Percentiles rank a stretch among this genome's conserved stretches.
Conservation (phyloP, 1,140 invertebrate species). For the Formica selysi region DNA sequence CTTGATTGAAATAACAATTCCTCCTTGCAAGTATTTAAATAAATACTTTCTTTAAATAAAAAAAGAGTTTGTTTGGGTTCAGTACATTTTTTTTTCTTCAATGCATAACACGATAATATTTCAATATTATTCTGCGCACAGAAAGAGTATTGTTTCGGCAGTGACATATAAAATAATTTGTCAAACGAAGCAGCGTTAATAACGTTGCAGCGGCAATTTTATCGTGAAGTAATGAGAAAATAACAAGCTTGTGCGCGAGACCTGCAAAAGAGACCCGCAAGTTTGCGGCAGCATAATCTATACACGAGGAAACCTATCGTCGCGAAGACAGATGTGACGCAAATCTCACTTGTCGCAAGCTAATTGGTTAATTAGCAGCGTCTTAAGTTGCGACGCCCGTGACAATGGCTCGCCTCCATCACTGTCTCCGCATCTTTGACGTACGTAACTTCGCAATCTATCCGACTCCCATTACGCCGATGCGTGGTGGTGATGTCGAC, state of each 20-base stretch:
- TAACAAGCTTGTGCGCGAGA: neutral
- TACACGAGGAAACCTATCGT: conserved; percentile 46
- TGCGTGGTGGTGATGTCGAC: neutral
- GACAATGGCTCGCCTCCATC: conserved; percentile 66
- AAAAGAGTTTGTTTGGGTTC: too few relatives aligned
- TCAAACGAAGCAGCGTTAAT: neutral
- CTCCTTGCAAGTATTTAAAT: too few relatives aligned
- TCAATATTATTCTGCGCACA: too few relatives aligned
- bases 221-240: conserved; percentile 9
- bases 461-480: conserved; percentile 5
- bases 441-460: conserved; percentile 17
- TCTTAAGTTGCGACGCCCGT: conserved; percentile 55
- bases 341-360: conserved; percentile 44
- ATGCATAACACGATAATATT: neutral
- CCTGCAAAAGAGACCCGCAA: neutral
- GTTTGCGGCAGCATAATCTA: neutral
- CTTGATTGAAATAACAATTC: too few relatives aligned
- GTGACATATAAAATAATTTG: neutral
- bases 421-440: conserved; percentile 32
- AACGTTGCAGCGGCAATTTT: neutral
- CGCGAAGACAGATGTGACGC: conserved; percentile 44
- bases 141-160: neutral
- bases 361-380: conserved; percentile 66
- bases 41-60: too few relatives aligned
- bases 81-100: too few relatives aligned